phyloP scores from a whole-genome alignment of 2,797 vertebrate species.

The Bradypodion pumilum region DNA sequence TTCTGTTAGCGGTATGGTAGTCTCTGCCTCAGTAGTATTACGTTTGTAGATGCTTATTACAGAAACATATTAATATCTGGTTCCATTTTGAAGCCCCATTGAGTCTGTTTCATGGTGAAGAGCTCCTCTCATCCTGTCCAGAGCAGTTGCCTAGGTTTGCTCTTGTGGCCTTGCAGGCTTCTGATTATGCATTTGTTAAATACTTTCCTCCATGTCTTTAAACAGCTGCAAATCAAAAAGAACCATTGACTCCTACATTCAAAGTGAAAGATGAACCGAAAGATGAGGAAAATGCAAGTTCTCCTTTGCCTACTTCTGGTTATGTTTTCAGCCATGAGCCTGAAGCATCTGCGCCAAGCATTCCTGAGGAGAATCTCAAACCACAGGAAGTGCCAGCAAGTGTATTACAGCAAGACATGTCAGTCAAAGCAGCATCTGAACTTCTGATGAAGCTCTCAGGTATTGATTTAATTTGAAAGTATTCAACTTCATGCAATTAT shows the following conservation, averaged over 20 bases:
- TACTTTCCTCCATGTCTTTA: constrained; percentile 59
- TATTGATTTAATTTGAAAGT: constrained; percentile 67
- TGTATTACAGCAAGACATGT: constrained; percentile 91
- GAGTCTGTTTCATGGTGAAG: background rate
- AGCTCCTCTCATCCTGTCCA: background rate
- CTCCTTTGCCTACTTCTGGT: constrained; percentile 78
- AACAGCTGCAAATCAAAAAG: constrained; percentile 97
- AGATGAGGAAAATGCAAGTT: constrained; percentile 83
- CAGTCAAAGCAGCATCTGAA: constrained; percentile 94
- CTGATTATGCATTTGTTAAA: constrained; percentile 39
- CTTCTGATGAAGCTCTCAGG: constrained; percentile 99
- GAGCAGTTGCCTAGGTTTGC: constrained; percentile 34
- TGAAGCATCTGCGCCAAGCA: constrained; percentile 59
- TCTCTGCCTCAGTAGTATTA: background rate
- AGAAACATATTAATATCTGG: background rate
- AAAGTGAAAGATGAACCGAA: constrained; percentile 94
- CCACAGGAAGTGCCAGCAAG: constrained; percentile 82
- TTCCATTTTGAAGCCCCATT: too few relatives aligned
- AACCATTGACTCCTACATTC: constrained; percentile 90
- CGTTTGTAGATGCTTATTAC: background rate
- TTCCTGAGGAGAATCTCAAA: constrained; percentile 78
- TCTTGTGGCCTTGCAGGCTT: constrained; percentile 22
- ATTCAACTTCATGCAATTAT: background rate
- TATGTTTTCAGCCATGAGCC: constrained; percentile 84
- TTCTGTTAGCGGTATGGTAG: background rate